Evolutionary conservation across 2,888 invertebrate genomes (phyloP).

Genomic region (Rutpela maculata): DNA sequence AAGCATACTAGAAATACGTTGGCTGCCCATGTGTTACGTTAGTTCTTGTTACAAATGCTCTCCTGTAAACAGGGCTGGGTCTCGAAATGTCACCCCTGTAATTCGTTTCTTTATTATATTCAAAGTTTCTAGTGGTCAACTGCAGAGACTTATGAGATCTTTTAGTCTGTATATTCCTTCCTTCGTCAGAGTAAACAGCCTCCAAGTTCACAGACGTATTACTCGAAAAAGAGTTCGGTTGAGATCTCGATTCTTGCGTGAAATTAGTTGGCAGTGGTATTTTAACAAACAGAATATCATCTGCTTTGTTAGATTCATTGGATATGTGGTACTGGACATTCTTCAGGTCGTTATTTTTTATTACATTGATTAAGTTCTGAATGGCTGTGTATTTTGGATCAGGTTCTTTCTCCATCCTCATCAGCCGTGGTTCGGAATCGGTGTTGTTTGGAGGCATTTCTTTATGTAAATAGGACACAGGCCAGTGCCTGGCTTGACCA

Average conservation of each 20-base stretch:
- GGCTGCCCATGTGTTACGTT: conserved; percentile 64
- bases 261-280: conserved; percentile 70
- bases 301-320: conserved; percentile 67
- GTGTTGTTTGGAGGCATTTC: conserved; percentile 83
- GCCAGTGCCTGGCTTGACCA: conserved; percentile 78
- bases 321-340: conserved; percentile 69
- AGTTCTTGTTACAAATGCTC: conserved; percentile 68
- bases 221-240: conserved; percentile 38
- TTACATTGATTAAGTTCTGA: conserved; percentile 70
- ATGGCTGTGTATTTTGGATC: conserved; percentile 68
- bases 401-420: conserved; percentile 50
- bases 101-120: conserved; percentile 9
- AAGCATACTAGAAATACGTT: conserved; percentile 21
- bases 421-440: conserved; percentile 52
- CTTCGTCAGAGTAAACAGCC: conserved; percentile 52
- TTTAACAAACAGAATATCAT: conserved; percentile 70
- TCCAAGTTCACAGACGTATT: conserved; percentile 50
- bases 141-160: conserved; percentile 58
- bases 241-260: conserved; percentile 54
- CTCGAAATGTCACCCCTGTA: conserved; percentile 24
- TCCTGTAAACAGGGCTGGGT: conserved; percentile 60
- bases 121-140: neutral
- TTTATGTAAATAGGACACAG: conserved; percentile 88
- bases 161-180: conserved; percentile 47
- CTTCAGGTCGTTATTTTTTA: conserved; percentile 70